A percentile compares a stretch with the other conserved stretches of the same genome.
phyloP scores from a whole-genome alignment of 2,113 vertebrate species.

The Euleptes europaea region DNA sequence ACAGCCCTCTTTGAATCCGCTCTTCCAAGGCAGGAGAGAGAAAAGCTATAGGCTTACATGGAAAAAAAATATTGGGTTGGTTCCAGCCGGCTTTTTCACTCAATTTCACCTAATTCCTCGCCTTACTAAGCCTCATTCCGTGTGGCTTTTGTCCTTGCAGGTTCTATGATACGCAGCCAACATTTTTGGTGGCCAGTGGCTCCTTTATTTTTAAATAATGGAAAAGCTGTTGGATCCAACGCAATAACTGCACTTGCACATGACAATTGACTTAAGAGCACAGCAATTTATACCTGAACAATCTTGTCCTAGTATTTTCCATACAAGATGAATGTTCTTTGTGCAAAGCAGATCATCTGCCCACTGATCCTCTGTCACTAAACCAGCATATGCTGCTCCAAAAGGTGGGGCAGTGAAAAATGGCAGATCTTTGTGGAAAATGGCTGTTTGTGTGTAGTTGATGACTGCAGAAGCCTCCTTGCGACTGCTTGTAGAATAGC shows the following conservation, averaged over 20 bases:
- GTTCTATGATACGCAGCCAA: no score
- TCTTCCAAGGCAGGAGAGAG: no score
- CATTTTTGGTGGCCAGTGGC: no score
- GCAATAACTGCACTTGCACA: no score
- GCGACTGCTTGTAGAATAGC: neutral
- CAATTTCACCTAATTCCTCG: no score
- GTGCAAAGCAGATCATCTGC: neutral
- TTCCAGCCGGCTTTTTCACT: no score
- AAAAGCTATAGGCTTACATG: neutral
- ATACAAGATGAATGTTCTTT: neutral
- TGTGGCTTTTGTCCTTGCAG: no score
- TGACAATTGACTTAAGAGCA: neutral
- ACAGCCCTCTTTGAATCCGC: neutral
- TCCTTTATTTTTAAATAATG: no score
- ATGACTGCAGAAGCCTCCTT: neutral
- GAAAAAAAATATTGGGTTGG: neutral
- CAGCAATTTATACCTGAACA: neutral
- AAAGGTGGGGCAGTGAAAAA: neutral
- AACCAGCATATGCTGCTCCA: neutral
- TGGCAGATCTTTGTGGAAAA: neutral
- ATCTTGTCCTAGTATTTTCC: neutral
- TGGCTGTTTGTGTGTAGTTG: no score
- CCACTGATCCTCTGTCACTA: neutral
- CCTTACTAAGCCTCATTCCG: no score
- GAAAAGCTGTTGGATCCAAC: no score